Conservation (phyloP, 2,797 vertebrate species). For the Cyprinella venusta region DNA sequence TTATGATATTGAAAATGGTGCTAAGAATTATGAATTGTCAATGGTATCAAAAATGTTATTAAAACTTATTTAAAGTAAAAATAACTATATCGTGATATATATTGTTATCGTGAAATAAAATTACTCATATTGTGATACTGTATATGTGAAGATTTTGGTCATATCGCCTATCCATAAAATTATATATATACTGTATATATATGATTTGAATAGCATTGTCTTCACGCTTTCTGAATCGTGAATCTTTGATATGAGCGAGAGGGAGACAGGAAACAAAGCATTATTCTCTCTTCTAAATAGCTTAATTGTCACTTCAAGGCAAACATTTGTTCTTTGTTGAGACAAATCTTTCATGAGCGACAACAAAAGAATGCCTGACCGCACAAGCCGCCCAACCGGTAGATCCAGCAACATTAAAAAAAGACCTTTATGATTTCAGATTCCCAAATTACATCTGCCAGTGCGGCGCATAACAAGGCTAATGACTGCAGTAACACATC, state of each 20-base stretch:
- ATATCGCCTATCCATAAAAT: no score
- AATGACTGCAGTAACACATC: conserved; percentile 22
- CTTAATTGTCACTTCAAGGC: conserved; percentile 49
- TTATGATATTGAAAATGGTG: no score
- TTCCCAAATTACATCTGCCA: conserved; percentile 16
- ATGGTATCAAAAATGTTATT: no score
- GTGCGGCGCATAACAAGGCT: background rate
- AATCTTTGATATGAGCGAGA: conserved; percentile 25
- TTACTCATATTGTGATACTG: no score
- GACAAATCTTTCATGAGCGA: conserved; percentile 46
- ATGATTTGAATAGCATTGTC: background rate
- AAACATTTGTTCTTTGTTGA: conserved; percentile 51
- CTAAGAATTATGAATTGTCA: no score
- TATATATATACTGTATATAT: background rate
- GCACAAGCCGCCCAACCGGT: conserved; percentile 29
- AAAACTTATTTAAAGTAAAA: no score
- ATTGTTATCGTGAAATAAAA: no score
- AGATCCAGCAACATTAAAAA: conserved; percentile 23
- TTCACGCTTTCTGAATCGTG: background rate
- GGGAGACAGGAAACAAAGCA: conserved; percentile 29
- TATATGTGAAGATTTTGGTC: no score
- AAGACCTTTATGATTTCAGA: conserved; percentile 26
- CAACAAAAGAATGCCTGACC: conserved; percentile 43
- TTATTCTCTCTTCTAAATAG: conserved; percentile 43
- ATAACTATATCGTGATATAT: no score